Base-by-base conservation (phyloP, 23 tunicate genomes). In the Halocynthia roretzi region DNA sequence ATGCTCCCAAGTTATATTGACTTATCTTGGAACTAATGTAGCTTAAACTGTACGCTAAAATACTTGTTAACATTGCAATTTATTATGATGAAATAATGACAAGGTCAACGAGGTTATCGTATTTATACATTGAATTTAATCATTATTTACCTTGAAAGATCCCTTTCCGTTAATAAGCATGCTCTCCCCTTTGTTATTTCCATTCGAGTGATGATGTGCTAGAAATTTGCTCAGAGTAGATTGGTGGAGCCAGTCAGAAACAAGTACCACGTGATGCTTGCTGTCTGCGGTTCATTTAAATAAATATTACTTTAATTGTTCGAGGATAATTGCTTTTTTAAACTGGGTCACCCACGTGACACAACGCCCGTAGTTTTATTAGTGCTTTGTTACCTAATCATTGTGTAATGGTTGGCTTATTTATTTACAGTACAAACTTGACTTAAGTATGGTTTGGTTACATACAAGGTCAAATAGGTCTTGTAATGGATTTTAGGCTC, bases 201-300 rank as follows among this genome's bases (percentile, higher is more conserved):
- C 87, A 78, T 62, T 62, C 73, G 98, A 82, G 78, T 92, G 98
- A 82, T 92, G 98, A 68, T 92, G 98, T 57, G 68, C 77, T 8
- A 92, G 76, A 70, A 77, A 92, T 56, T 86, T 86, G 22, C 63
- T 69, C 70, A 86, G 66, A 5, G 92, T 92, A 5, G 87, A 58
- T 62, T 83, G 98, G 62, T 92, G 98, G 51, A 92, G 81, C 98
- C 92, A 86, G 63, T 92, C 98, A 31, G 83, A 86, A n/a, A 92
- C 70, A 61, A 86, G 20, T 52, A 92, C 72, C 54, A 82, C 80
- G 65, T 80, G 72, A 5, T 92, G 56, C 21, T 54, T 31, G 44
- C 44, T 31, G 15, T 80, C 81, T 69, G 50, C n/a, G 10, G 73
- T 31, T 69, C 20, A 49, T 54, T 17, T 17, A 4, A 60, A 60